Conservation (phyloP, 2,113 vertebrate species). For the Saguinus imperator region DNA sequence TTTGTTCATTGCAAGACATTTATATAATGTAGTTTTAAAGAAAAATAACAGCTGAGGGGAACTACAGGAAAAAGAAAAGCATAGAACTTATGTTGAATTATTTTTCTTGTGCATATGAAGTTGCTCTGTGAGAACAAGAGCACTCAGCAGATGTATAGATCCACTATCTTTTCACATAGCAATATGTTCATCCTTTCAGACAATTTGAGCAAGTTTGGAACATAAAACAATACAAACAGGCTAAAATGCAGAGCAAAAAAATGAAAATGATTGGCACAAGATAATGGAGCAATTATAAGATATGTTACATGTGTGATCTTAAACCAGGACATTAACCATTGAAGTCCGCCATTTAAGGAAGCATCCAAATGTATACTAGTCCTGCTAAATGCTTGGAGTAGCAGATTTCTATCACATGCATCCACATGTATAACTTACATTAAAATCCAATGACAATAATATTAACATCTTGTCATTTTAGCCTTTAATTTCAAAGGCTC, state of each 20-base stretch:
- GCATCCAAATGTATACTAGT: neutral
- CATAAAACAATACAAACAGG: conserved; percentile 48
- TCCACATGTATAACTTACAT: neutral
- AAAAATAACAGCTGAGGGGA: conserved; percentile 42
- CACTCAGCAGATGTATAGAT: conserved; percentile 55
- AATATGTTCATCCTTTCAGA: conserved; percentile 60
- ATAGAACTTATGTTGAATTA: conserved; percentile 47
- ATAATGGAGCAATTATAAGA: neutral
- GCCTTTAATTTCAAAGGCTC: neutral
- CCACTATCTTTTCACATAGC: conserved; percentile 60
- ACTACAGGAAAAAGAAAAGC: neutral
- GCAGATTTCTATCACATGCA: neutral
- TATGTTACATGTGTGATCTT: neutral
- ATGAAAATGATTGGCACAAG: neutral
- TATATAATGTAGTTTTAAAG: conserved; percentile 58
- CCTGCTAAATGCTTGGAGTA: neutral
- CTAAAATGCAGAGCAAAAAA: conserved; percentile 37
- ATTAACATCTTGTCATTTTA: neutral
- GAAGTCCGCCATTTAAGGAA: neutral
- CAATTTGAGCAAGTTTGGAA: conserved; percentile 47
- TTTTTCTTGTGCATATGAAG: conserved; percentile 44
- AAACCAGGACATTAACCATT: neutral
- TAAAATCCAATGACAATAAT: neutral
- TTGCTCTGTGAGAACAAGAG: conserved; percentile 36
- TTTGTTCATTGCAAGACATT: conserved; percentile 49